These are phyloP conservation scores for Halictus quadricinctus DNA, from an alignment of 2,888 invertebrate species.

Conservation along the genomic window DNA sequence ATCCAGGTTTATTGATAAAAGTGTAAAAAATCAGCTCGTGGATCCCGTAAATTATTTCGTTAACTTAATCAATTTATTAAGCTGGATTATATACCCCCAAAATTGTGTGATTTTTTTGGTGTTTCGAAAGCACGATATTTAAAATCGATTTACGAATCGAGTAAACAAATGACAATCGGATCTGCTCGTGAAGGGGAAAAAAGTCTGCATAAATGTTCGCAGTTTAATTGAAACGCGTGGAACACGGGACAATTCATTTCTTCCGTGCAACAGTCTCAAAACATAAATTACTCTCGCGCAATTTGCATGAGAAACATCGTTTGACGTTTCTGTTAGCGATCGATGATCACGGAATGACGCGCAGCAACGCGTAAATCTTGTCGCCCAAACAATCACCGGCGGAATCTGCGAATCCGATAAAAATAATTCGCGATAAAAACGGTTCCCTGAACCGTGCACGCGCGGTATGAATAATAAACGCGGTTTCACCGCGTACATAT, in stretches of 20 bases:
- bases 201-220: not conserved
- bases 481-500: constrained; percentile 30
- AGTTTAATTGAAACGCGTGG: not conserved
- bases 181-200: not conserved
- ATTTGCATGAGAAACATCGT: constrained; percentile 24
- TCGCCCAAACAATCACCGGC: constrained; percentile 36
- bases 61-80: no score
- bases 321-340: constrained; percentile 47
- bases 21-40: no score
- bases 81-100: not conserved
- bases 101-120: not conserved
- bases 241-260: not conserved
- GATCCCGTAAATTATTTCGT: no score
- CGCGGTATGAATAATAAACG: constrained; percentile 63
- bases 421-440: constrained; percentile 62
- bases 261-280: not conserved
- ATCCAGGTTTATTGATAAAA: no score
- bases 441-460: constrained; percentile 41
- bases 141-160: not conserved
- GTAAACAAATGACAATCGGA: not conserved
- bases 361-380: constrained; percentile 47
- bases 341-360: constrained; percentile 30
- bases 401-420: constrained; percentile 52
- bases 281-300: not conserved
- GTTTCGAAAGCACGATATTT: not conserved